These are phyloP conservation scores for Ramphastos sulfuratus DNA, from an alignment of 2,113 vertebrate species.

Conservation along the genomic window DNA sequence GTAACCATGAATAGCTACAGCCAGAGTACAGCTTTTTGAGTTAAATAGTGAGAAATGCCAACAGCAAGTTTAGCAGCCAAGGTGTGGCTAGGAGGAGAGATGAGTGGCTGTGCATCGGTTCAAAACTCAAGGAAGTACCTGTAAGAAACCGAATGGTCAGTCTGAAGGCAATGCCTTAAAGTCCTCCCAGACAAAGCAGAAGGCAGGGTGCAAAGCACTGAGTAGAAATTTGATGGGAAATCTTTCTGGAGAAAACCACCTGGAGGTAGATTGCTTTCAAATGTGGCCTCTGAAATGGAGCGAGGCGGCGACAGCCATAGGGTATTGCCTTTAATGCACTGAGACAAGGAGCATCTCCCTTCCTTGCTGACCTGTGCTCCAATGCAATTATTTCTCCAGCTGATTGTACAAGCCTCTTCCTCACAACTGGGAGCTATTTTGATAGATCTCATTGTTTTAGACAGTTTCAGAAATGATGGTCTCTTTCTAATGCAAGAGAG, in stretches of 20 bases:
- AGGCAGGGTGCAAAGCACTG: neutral
- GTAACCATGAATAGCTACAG: neutral
- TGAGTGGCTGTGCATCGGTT: neutral
- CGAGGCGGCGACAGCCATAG: neutral
- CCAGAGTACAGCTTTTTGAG: neutral
- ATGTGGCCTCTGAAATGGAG: neutral
- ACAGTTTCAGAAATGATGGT: constrained; percentile 52
- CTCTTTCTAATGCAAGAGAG: constrained; percentile 58
- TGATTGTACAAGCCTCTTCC: constrained; percentile 15
- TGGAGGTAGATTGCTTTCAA: constrained; percentile 23
- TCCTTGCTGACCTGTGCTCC: constrained; percentile 10
- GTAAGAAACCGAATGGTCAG: neutral
- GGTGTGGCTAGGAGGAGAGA: neutral
- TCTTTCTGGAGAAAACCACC: constrained; percentile 6
- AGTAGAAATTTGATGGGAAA: neutral
- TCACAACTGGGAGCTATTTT: constrained; percentile 48
- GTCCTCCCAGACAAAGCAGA: neutral
- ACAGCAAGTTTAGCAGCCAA: neutral
- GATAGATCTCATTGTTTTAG: constrained; percentile 50
- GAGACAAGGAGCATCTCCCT: constrained; percentile 33
- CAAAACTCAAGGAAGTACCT: neutral
- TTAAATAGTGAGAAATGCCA: neutral
- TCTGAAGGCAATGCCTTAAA: constrained; percentile 2
- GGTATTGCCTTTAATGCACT: neutral
- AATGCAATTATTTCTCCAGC: constrained; percentile 34